Evolutionary conservation across 1,140 invertebrate genomes (phyloP).

Genomic region (Drosophila kikkawai): DNA sequence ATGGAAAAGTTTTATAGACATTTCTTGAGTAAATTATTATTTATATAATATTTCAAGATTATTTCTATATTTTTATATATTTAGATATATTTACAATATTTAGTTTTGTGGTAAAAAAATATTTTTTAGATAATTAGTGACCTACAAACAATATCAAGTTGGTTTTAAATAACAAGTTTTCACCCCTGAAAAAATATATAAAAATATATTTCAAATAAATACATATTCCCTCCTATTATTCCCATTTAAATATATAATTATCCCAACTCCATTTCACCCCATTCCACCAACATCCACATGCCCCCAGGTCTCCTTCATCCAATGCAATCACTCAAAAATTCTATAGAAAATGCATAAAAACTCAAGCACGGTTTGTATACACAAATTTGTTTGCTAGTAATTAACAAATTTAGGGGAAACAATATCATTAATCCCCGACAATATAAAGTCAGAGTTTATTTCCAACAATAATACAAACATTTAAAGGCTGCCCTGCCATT

Average conservation of each 20-base stretch:
- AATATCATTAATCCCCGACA: constrained; percentile 82
- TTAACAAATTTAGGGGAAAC: constrained; percentile 83
- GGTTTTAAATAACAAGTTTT: no score
- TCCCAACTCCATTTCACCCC: background rate
- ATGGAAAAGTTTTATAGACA: no score
- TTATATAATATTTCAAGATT: background rate
- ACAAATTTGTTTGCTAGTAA: constrained; percentile 82
- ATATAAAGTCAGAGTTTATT: constrained; percentile 83
- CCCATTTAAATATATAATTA: background rate
- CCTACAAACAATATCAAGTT: background rate
- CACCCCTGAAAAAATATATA: background rate
- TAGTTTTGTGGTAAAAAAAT: background rate
- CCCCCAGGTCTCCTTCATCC: constrained; percentile 18
- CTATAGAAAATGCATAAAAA: constrained; percentile 81
- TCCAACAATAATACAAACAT: constrained; percentile 83
- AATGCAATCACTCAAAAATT: constrained; percentile 74
- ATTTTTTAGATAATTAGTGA: no score
- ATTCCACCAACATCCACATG: constrained; percentile 1
- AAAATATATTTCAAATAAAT: background rate
- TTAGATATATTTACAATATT: background rate
- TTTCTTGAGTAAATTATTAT: background rate
- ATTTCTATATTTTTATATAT: background rate
- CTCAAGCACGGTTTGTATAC: constrained; percentile 77
- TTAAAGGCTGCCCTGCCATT: constrained; percentile 44
- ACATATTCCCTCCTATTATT: no score